A percentile compares a stretch with the other conserved stretches of the same genome.
Conservation (phyloP, 2,797 vertebrate species). For the Gobionotothen gibberifrons region DNA sequence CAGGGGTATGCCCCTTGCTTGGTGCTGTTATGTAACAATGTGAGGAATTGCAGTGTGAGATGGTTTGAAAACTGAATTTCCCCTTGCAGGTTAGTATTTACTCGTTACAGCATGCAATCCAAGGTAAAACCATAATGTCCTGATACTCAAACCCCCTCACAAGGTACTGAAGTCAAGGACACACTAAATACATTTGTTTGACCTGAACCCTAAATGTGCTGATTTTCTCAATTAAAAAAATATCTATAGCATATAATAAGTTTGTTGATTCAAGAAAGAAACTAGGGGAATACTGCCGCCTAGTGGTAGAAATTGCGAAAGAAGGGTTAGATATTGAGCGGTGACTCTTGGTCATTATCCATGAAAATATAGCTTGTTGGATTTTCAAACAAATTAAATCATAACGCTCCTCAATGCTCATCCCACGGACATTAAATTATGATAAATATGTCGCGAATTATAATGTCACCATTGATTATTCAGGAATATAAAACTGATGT, state of each 20-base stretch:
- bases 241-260: too few relatives aligned
- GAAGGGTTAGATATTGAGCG: not conserved
- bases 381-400: too few relatives aligned
- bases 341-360: too few relatives aligned
- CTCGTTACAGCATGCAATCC: slow-evolving; percentile 9
- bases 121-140: not conserved
- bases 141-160: not conserved
- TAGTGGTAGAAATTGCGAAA: slow-evolving; percentile 36
- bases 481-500: too few relatives aligned
- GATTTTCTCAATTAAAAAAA: slow-evolving; percentile 13
- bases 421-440: too few relatives aligned
- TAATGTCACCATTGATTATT: too few relatives aligned
- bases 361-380: too few relatives aligned
- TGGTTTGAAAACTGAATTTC: not conserved
- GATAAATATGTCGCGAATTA: too few relatives aligned
- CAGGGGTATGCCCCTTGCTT: slow-evolving; percentile 7
- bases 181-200: not conserved
- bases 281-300: slow-evolving; percentile 47
- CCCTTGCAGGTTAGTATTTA: not conserved
- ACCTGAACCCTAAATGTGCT: not conserved
- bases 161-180: not conserved
- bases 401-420: too few relatives aligned
- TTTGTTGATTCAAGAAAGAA: not conserved
- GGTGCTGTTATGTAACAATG: not conserved
- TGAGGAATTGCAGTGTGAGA: not conserved